Evolutionary conservation across 2,797 vertebrate genomes (phyloP).

Genomic region (Masticophis lateralis): DNA sequence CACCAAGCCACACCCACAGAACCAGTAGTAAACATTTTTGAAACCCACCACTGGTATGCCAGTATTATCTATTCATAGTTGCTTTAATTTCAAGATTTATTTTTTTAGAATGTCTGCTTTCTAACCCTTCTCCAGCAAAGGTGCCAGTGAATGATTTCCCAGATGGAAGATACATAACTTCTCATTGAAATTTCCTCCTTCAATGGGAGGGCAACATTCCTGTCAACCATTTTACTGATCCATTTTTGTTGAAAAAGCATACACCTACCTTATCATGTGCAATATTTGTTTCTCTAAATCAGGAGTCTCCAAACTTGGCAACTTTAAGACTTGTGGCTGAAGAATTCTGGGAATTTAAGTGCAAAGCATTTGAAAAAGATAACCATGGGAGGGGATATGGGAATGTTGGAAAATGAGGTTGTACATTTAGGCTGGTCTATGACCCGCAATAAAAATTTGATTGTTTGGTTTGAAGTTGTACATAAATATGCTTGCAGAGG

Average conservation of each 20-base stretch:
- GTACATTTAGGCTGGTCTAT: neutral
- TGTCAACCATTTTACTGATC: neutral
- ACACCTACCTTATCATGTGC: neutral
- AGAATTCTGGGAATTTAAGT: neutral
- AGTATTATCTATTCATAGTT: neutral
- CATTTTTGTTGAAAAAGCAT: neutral
- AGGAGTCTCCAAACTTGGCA: neutral
- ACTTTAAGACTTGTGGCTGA: neutral
- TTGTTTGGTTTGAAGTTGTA: neutral
- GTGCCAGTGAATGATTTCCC: neutral
- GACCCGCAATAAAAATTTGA: neutral
- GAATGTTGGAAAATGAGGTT: neutral
- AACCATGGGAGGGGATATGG: neutral
- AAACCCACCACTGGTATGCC: neutral
- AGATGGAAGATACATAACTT: neutral
- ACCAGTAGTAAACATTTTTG: no score
- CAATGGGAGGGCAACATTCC: neutral
- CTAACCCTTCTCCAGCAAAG: neutral
- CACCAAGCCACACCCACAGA: no score
- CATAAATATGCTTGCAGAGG: neutral
- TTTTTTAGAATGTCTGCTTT: neutral
- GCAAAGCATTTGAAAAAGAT: neutral
- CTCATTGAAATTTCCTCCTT: neutral
- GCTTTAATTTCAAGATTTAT: neutral
- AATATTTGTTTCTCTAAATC: neutral